phyloP scores from a whole-genome alignment of 2,888 invertebrate genomes.

The Ctena decussata region DNA sequence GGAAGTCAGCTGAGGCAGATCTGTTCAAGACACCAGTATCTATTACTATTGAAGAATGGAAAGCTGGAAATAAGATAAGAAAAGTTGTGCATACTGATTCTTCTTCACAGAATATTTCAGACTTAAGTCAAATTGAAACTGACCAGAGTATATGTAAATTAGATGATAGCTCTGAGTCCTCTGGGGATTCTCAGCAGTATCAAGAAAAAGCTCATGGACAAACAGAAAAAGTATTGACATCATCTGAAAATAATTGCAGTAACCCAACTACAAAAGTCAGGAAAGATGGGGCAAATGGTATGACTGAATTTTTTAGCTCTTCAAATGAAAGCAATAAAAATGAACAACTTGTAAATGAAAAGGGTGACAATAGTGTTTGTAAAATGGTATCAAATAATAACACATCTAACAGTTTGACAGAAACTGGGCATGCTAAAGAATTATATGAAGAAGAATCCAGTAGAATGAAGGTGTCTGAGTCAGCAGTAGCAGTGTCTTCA shows the following conservation, averaged over 20 bases:
- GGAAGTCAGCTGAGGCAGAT: constrained; percentile 8
- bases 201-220: neutral
- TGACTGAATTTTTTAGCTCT: neutral
- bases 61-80: constrained; percentile 18
- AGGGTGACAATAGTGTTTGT: neutral
- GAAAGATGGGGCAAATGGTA: too few species aligned
- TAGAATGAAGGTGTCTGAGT: neutral
- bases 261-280: too few species aligned
- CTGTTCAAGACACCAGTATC: constrained; percentile 45
- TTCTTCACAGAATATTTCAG: neutral
- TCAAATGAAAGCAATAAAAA: neutral
- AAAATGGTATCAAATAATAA: too few species aligned
- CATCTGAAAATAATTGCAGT: too few species aligned
- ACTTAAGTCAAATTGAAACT: neutral
- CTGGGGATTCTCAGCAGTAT: neutral
- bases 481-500: neutral
- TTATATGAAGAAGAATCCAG: neutral
- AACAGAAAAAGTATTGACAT: neutral
- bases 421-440: neutral
- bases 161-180: neutral
- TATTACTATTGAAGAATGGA: constrained; percentile 34
- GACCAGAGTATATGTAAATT: neutral
- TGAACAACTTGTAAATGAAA: neutral
- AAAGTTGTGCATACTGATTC: neutral
- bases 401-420: neutral